Conservation (phyloP, 2,113 vertebrate genomes). For the Prionailurus viverrinus region DNA sequence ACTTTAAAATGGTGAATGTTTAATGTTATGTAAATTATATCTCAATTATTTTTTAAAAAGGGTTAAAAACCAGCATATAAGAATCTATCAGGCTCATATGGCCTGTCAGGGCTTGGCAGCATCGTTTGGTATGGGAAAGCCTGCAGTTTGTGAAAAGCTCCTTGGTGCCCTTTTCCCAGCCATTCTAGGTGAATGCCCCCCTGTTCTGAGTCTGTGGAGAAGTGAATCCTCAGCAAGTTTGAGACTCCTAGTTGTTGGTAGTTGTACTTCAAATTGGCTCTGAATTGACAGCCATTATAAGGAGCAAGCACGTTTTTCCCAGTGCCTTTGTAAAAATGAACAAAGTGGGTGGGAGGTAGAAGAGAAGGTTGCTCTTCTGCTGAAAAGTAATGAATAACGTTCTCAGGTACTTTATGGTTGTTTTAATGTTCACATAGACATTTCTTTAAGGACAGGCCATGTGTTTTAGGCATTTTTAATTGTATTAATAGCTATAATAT, state of each 20-base stretch:
- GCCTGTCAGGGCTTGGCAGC: background rate
- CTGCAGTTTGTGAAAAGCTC: background rate
- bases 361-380: background rate
- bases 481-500: background rate
- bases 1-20: background rate
- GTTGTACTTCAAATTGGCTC: conserved; percentile 16
- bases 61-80: background rate
- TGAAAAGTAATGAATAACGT: background rate
- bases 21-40: background rate
- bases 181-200: background rate
- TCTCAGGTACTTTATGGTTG: background rate
- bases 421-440: background rate
- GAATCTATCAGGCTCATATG: background rate
- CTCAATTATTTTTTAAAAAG: background rate
- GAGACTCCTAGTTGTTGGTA: background rate
- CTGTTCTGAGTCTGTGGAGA: background rate
- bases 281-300: background rate
- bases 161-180: background rate
- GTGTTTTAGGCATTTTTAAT: conserved; percentile 15
- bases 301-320: background rate
- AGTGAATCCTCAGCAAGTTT: background rate
- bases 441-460: background rate
- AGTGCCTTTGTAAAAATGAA: background rate
- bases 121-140: background rate
- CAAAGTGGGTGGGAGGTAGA: background rate